Conservation (phyloP, 2,888 invertebrate genomes). For the Autographa pulchrina region DNA sequence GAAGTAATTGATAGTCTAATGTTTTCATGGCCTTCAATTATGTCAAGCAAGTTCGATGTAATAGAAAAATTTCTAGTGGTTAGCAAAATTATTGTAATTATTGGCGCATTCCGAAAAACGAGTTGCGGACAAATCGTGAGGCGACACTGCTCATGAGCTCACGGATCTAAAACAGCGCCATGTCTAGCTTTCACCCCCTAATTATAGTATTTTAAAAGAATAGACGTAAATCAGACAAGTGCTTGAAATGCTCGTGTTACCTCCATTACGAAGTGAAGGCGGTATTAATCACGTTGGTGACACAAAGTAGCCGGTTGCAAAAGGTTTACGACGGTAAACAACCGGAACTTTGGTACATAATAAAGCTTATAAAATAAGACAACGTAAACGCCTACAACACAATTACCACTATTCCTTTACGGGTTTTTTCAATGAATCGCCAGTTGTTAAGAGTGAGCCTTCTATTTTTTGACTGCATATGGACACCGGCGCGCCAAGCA, state of each 20-base stretch:
- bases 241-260: conserved; percentile 62
- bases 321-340: not conserved
- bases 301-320: conserved; percentile 18
- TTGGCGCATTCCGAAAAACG: conserved; percentile 55
- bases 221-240: conserved; percentile 73
- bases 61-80: conserved; percentile 45
- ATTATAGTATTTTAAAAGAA: conserved; percentile 77
- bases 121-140: conserved; percentile 69
- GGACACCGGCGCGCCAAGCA: conserved; percentile 5
- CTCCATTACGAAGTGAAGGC: conserved; percentile 52
- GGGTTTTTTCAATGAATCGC: not conserved
- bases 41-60: conserved; percentile 38
- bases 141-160: conserved; percentile 71
- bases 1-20: conserved; percentile 43
- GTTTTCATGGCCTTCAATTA: conserved; percentile 51
- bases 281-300: conserved; percentile 68
- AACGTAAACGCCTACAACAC: not conserved
- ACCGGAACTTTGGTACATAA: not conserved
- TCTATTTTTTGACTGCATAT: conserved; percentile 12
- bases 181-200: conserved; percentile 80
- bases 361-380: not conserved
- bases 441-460: conserved; percentile 13
- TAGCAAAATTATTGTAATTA: conserved; percentile 63
- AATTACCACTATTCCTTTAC: not conserved
- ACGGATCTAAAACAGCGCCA: conserved; percentile 71